Evolutionary conservation across 2,113 vertebrate species (phyloP).

Genomic region (Columba livia): DNA sequence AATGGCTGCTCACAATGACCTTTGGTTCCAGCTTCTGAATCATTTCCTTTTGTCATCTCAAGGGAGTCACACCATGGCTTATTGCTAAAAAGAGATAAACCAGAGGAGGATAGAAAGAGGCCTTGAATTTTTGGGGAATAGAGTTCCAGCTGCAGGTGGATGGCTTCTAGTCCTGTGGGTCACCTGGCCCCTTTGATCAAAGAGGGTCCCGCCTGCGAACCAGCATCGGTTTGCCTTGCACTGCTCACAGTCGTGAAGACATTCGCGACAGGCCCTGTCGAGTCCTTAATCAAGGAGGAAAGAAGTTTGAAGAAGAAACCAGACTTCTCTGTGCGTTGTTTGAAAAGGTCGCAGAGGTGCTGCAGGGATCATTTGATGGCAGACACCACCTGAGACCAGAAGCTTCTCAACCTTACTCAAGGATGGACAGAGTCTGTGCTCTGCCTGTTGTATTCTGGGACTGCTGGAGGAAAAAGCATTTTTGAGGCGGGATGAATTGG

Average conservation of each 20-base stretch:
- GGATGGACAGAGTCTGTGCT: slow-evolving; percentile 1
- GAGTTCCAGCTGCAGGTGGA: slow-evolving; percentile 71
- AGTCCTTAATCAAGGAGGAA: slow-evolving; percentile 55
- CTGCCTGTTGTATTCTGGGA: neutral
- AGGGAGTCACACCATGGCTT: slow-evolving; percentile 99
- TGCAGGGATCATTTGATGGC: slow-evolving; percentile 29
- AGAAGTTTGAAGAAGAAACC: slow-evolving; percentile 59
- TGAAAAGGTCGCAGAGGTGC: slow-evolving; percentile 51
- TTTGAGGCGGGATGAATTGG: neutral
- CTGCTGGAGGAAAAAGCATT: slow-evolving; percentile 32
- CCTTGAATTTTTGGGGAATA: slow-evolving; percentile 83
- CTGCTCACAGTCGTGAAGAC: slow-evolving; percentile 60
- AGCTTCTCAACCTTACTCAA: slow-evolving; percentile 15
- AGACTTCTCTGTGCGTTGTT: slow-evolving; percentile 59
- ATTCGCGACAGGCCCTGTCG: slow-evolving; percentile 15
- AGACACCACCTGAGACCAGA: slow-evolving; percentile 41
- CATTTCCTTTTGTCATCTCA: slow-evolving; percentile 81
- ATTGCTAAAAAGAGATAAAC: slow-evolving; percentile 90
- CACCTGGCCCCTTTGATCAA: slow-evolving; percentile 38
- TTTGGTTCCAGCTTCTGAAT: slow-evolving; percentile 71
- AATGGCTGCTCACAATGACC: slow-evolving; percentile 49
- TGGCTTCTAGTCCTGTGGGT: slow-evolving; percentile 69
- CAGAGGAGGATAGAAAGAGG: slow-evolving; percentile 60
- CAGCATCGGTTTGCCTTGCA: slow-evolving; percentile 63
- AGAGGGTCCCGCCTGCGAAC: slow-evolving; percentile 43